These are phyloP conservation scores for Stictonetta naevosa DNA, from an alignment of 2,113 vertebrate genomes.

Conservation along the genomic window DNA sequence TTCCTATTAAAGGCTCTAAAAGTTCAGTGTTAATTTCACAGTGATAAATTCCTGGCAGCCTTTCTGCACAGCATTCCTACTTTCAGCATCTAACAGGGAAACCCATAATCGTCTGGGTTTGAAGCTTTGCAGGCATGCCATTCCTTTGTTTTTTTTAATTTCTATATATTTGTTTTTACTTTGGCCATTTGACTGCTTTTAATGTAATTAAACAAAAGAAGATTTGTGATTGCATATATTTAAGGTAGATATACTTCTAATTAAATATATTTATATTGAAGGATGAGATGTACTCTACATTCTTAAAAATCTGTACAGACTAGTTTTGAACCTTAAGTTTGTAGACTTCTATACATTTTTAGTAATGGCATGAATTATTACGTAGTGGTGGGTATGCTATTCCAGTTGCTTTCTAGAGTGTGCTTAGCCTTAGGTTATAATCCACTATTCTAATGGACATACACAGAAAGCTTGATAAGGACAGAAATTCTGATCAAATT, in stretches of 20 bases:
- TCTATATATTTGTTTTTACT: neutral
- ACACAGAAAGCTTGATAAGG: neutral
- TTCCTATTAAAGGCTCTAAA: constrained; percentile 13
- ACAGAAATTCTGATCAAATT: neutral
- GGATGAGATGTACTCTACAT: neutral
- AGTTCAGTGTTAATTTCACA: constrained; percentile 12
- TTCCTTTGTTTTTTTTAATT: neutral
- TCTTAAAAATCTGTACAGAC: neutral
- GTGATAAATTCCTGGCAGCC: constrained; percentile 35
- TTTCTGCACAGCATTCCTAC: neutral
- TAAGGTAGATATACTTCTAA: neutral
- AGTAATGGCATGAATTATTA: neutral
- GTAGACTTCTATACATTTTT: neutral
- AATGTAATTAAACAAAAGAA: neutral
- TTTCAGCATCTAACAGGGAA: constrained; percentile 13
- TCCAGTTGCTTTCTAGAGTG: neutral
- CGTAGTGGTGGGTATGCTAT: neutral
- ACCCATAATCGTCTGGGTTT: neutral
- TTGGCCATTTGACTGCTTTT: neutral
- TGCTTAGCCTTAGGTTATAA: neutral
- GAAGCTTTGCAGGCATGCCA: neutral
- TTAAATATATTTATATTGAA: neutral
- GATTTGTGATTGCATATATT: rapidly evolving
- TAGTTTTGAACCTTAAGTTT: neutral
- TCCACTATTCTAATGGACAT: rapidly evolving